Evolutionary conservation across 2,113 vertebrate genomes (phyloP), one percentile per base, ranked within the genome.

Genomic region (Datnioides undecimradiatus): DNA sequence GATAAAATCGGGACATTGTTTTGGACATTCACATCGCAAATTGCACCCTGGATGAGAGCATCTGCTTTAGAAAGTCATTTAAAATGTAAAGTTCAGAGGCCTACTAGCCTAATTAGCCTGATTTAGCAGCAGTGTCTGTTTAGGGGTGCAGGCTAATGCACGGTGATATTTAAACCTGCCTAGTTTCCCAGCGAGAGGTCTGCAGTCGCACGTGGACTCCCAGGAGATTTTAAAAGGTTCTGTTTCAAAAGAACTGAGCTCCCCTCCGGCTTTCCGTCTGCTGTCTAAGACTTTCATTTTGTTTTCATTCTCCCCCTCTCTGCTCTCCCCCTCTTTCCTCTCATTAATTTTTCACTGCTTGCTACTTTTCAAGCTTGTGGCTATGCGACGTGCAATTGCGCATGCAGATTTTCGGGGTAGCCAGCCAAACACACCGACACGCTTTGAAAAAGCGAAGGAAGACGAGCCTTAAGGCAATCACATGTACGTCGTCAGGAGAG

Each of bases 271-370:
- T 79, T 69, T 75, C 57, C 46, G 75, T 87, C 79, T 79, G 82
- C 82, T 74, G 76, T 81, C 78, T 69, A 66, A 76, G 60, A 87
- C 82, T 77, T 87, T 86, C 67, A 78, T 78, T 90, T 81, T 79
- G 41, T 83, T 87, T 76, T 73, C 41, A 46, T 59, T 86, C n/a
- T 73, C n/a, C n/a, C n/a, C n/a, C 57, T 70, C n/a, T 60, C 54
- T 58, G 70, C 51, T 68, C 59, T 75, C 59, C 55, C 11, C 55
- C 11, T 52, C 67, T 91, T 79, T 57, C 65, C 27, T 65, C 80
- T 90, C 80, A 85, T 91, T 69, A 81, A 81, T 87, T 86, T 88
- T 89, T 90, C 70, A 85, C 59, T n/a, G 60, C 72, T 82, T 88
- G 69, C 52, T 76, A 8, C 80, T 83, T 80, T 79, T 59, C 68